These are phyloP conservation scores for Wiebesia pumilae DNA, from an alignment of 1,140 invertebrate species.

Conservation along the genomic window DNA sequence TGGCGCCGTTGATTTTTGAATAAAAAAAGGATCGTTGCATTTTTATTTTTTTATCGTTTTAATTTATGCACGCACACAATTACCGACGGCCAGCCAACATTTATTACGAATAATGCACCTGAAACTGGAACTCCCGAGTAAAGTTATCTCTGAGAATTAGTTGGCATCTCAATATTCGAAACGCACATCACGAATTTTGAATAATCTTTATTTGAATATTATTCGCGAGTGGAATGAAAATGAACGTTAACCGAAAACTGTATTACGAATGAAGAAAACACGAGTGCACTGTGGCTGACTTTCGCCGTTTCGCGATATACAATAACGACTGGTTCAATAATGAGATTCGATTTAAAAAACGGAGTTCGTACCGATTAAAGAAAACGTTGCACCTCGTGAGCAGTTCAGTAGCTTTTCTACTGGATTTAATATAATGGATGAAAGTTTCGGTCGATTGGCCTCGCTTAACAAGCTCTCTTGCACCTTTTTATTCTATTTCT, in stretches of 20 bases:
- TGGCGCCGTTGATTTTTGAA: too few species aligned
- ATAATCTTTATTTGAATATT: background rate
- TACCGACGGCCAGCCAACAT: background rate
- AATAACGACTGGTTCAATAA: background rate
- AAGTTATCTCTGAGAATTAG: background rate
- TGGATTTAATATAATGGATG: slow-evolving; percentile 14
- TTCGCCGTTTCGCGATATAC: background rate
- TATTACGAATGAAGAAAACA: background rate
- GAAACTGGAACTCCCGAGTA: background rate
- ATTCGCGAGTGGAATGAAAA: background rate
- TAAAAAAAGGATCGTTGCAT: too few species aligned
- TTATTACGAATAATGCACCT: background rate
- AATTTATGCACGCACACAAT: background rate
- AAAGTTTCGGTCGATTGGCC: slow-evolving; percentile 13
- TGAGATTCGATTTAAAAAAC: background rate
- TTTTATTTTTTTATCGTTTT: background rate
- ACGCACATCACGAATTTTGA: background rate
- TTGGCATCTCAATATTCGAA: background rate
- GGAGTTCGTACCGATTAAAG: background rate
- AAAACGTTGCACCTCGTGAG: slow-evolving; percentile 1
- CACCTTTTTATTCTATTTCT: background rate
- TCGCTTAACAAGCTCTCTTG: background rate
- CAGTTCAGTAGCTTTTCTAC: background rate
- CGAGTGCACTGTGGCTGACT: background rate
- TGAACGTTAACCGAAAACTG: background rate